phyloP scores from a whole-genome alignment of 2,888 invertebrate species.

The Epistrophella euchroma region DNA sequence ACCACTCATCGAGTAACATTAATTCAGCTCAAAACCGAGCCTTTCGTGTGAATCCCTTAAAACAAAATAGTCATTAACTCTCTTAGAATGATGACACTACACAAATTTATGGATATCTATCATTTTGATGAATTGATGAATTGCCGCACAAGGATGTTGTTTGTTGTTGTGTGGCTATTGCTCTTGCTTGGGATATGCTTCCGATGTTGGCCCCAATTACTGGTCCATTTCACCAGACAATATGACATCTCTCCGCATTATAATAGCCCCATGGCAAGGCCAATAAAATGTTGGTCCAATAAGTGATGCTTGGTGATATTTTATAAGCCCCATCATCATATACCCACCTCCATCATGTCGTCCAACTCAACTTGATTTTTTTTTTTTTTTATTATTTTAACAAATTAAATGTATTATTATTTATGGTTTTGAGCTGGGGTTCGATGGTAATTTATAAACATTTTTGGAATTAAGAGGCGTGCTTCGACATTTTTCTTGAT shows the following conservation, averaged over 20 bases:
- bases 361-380: neutral
- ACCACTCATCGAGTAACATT: slow-evolving; percentile 62
- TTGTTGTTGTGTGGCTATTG: slow-evolving; percentile 11
- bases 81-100: slow-evolving; percentile 66
- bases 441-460: slow-evolving; percentile 72
- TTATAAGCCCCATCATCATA: slow-evolving; percentile 19
- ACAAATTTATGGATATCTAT: slow-evolving; percentile 73
- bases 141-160: slow-evolving; percentile 53
- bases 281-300: slow-evolving; percentile 57
- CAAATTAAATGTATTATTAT: slow-evolving; percentile 67
- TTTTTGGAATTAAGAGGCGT: slow-evolving; percentile 39
- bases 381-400: slow-evolving; percentile 41
- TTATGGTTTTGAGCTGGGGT: slow-evolving; percentile 65
- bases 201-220: slow-evolving; percentile 61
- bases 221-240: slow-evolving; percentile 59
- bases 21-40: slow-evolving; percentile 19
- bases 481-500: slow-evolving; percentile 64
- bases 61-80: slow-evolving; percentile 54
- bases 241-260: slow-evolving; percentile 42
- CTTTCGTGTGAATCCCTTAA: slow-evolving; percentile 28
- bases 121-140: slow-evolving; percentile 72
- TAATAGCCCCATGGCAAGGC: slow-evolving; percentile 27
- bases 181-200: neutral
- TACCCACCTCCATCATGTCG: neutral
- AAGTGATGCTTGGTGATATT: slow-evolving; percentile 53